Evolutionary conservation across 2,888 invertebrate species (phyloP).

Genomic region (Eudemis profundana): DNA sequence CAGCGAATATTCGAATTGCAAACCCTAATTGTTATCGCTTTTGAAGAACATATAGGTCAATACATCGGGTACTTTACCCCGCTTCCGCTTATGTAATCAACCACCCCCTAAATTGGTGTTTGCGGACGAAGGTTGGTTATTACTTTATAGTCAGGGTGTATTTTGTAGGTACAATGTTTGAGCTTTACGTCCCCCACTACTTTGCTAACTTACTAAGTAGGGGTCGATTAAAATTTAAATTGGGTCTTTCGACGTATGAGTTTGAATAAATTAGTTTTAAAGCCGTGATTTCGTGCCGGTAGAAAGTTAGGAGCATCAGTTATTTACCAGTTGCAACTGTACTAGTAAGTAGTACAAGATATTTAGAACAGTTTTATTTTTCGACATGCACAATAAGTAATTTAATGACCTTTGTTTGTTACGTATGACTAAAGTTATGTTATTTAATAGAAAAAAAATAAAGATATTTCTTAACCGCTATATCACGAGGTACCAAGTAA

Average conservation of each 20-base stretch:
- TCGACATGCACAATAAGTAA: not conserved
- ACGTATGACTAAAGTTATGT: not conserved
- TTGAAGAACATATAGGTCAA: too few species aligned
- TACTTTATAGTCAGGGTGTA: conserved; percentile 68
- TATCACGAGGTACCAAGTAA: too few species aligned
- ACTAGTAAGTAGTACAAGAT: too few species aligned
- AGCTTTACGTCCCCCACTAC: conserved; percentile 48
- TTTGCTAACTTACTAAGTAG: conserved; percentile 39
- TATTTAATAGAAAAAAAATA: not conserved
- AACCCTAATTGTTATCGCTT: too few species aligned
- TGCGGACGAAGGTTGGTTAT: conserved; percentile 69
- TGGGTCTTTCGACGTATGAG: conserved; percentile 44
- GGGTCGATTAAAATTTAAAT: conserved; percentile 44
- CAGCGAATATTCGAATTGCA: too few species aligned
- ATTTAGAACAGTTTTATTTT: not conserved
- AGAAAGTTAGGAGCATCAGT: not conserved
- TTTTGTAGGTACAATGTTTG: conserved; percentile 64
- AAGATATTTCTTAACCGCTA: not conserved
- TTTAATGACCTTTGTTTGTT: not conserved
- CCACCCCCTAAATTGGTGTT: conserved; percentile 60
- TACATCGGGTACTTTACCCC: conserved; percentile 27
- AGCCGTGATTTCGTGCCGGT: not conserved
- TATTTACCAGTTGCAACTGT: not conserved
- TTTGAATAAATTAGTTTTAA: conserved; percentile 30
- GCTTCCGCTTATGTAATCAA: conserved; percentile 52